Conservation (phyloP, 2,888 invertebrate species). For the Macrosiphum euphorbiae region DNA sequence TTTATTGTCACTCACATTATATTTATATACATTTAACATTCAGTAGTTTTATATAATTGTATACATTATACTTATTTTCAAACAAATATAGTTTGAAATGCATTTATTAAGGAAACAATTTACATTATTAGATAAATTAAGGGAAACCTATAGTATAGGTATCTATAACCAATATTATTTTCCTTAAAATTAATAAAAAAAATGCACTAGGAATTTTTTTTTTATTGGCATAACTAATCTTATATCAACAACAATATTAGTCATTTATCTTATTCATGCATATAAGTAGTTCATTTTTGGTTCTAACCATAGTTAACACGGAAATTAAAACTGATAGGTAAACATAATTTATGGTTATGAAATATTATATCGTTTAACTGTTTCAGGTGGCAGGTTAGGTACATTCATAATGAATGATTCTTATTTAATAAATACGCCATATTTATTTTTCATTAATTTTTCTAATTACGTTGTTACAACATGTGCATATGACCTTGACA, state of each 20-base stretch:
- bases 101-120: neutral
- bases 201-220: neutral
- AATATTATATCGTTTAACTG: neutral
- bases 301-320: neutral
- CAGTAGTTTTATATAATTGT: neutral
- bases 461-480: constrained; percentile 9
- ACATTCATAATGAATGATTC: neutral
- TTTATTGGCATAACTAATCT: neutral
- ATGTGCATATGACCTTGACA: neutral
- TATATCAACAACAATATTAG: neutral
- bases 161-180: neutral
- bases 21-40: neutral
- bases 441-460: neutral
- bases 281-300: neutral
- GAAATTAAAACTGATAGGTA: neutral
- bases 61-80: neutral
- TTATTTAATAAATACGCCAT: neutral
- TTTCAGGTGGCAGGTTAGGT: neutral
- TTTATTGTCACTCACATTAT: neutral
- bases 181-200: neutral
- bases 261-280: neutral
- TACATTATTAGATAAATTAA: neutral
- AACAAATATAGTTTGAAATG: neutral
- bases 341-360: neutral
- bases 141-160: neutral